These are phyloP conservation scores for Chromis chromis DNA, from an alignment of 2,797 vertebrate species.

Conservation along the genomic window DNA sequence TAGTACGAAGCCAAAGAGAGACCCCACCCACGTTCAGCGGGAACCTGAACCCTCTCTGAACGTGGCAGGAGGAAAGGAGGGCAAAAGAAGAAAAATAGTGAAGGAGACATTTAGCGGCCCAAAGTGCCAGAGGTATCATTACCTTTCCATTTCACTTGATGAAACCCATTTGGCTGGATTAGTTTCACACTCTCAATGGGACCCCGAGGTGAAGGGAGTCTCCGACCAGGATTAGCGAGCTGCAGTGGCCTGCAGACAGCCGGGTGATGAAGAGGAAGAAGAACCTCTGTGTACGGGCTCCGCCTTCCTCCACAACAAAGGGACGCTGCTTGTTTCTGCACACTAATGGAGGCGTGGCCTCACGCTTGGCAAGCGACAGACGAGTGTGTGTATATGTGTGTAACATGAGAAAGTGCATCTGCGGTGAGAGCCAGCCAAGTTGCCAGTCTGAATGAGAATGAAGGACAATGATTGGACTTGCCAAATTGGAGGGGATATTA, in stretches of 20 bases:
- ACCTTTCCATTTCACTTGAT: constrained; percentile 75
- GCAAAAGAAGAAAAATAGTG: constrained; percentile 42
- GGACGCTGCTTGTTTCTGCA: constrained; percentile 48
- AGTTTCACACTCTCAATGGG: constrained; percentile 72
- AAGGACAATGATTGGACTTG: constrained; percentile 63
- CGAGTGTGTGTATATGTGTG: constrained; percentile 22
- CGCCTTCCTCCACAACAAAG: constrained; percentile 42
- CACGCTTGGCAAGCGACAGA: constrained; percentile 37
- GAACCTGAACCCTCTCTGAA: constrained; percentile 59
- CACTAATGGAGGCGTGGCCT: constrained; percentile 46
- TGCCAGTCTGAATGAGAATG: constrained; percentile 67
- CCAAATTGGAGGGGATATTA: constrained; percentile 71
- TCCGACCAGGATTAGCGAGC: constrained; percentile 54
- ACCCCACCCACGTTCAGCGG: constrained; percentile 45
- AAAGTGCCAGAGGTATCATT: constrained; percentile 70
- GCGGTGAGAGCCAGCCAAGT: constrained; percentile 49
- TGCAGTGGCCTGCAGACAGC: constrained; percentile 40
- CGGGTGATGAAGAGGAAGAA: constrained; percentile 46
- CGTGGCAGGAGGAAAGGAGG: constrained; percentile 34
- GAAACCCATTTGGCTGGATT: constrained; percentile 78
- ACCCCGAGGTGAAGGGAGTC: constrained; percentile 62
- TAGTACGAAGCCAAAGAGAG: constrained; percentile 21
- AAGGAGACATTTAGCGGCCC: constrained; percentile 60
- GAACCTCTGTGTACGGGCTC: constrained; percentile 30
- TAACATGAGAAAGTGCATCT: constrained; percentile 49